Evolutionary conservation across 1,140 invertebrate genomes (phyloP).

Genomic region (Magallana angulata): DNA sequence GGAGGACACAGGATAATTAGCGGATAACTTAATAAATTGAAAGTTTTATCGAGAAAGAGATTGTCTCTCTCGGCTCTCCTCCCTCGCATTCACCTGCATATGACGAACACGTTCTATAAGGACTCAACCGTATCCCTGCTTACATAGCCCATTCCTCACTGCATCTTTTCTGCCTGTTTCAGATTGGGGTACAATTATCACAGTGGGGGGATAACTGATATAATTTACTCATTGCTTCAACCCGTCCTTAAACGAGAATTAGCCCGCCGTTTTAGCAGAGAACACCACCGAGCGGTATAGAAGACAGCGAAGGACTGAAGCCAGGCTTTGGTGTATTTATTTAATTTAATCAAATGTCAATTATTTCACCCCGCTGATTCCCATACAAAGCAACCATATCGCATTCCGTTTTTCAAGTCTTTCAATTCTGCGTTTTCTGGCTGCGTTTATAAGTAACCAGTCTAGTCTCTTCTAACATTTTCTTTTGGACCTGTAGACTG

Average conservation of each 20-base stretch:
- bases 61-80: not conserved
- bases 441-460: slow-evolving; percentile 38
- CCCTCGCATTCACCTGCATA: slow-evolving; percentile 29
- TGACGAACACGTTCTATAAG: slow-evolving; percentile 11
- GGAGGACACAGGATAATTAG: slow-evolving; percentile 41
- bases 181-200: slow-evolving; percentile 37
- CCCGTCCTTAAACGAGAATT: slow-evolving; percentile 37
- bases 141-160: not conserved
- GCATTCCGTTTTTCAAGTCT: slow-evolving; percentile 45
- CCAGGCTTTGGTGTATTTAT: slow-evolving; percentile 54
- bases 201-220: slow-evolving; percentile 35
- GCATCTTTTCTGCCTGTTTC: slow-evolving; percentile 31
- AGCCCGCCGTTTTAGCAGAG: not conserved
- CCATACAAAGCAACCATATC: slow-evolving; percentile 35
- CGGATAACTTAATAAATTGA: slow-evolving; percentile 45
- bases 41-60: slow-evolving; percentile 42
- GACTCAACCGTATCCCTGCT: not conserved
- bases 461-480: slow-evolving; percentile 12
- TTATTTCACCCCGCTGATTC: slow-evolving; percentile 46
- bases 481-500: not conserved
- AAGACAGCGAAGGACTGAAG: slow-evolving; percentile 12
- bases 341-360: slow-evolving; percentile 62
- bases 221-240: slow-evolving; percentile 42
- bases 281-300: not conserved
- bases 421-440: slow-evolving; percentile 11